Conservation (phyloP, 2,797 vertebrate species). For the Chrysocyon brachyurus region DNA sequence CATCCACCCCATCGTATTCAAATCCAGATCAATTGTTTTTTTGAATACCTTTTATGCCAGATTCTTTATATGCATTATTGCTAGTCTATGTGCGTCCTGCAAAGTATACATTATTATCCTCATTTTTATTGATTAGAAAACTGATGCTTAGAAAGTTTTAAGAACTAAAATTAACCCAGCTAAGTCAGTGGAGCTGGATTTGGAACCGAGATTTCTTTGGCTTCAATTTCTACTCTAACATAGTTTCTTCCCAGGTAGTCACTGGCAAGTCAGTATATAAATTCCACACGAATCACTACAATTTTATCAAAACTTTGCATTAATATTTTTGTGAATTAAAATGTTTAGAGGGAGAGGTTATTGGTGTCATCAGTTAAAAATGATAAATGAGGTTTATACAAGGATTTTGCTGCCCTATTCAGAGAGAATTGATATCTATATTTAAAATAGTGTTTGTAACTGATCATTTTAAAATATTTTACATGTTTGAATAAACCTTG, state of each 20-base stretch:
- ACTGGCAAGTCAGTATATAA: neutral
- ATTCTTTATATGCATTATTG: neutral
- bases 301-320: neutral
- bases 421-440: neutral
- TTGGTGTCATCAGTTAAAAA: neutral
- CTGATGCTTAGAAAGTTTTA: neutral
- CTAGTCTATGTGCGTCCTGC: neutral
- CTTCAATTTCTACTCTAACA: neutral
- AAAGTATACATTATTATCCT: neutral
- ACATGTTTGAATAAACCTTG: slow-evolving; percentile 25
- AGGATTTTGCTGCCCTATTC: neutral
- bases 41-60: neutral
- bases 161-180: neutral
- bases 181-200: neutral
- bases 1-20: neutral
- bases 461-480: neutral
- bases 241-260: neutral
- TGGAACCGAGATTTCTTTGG: neutral
- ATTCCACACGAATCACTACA: neutral
- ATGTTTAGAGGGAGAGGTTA: neutral
- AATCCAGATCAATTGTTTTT: neutral
- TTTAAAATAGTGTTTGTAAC: neutral
- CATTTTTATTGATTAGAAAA: slow-evolving; percentile 32
- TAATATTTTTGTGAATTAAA: slow-evolving; percentile 44
- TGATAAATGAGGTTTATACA: neutral